Evolutionary conservation across 1,140 invertebrate species (phyloP).

Genomic region (Steinernema khuongi): DNA sequence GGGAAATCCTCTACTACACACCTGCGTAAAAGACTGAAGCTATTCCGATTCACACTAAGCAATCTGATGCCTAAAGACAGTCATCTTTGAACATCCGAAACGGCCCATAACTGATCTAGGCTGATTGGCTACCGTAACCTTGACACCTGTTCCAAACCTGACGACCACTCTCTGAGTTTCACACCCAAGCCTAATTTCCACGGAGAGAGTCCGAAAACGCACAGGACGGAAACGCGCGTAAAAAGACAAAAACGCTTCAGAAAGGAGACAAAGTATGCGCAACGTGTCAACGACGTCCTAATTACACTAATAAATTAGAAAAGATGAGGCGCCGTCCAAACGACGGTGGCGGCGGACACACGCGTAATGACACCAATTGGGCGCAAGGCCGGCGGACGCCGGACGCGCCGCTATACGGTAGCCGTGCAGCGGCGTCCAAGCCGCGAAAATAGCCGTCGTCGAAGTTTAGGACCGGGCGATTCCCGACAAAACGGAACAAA

Average conservation of each 20-base stretch:
- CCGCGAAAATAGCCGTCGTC: no score
- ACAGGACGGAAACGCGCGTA: background rate
- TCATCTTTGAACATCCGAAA: no score
- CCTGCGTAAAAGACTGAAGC: no score
- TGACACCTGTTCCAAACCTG: no score
- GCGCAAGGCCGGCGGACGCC: background rate
- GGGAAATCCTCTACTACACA: no score
- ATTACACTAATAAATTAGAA: slow-evolving; percentile 12
- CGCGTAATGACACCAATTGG: background rate
- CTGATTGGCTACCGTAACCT: no score
- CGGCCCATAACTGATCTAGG: no score
- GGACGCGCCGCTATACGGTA: background rate
- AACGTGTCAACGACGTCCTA: slow-evolving; percentile 6
- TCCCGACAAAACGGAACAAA: background rate
- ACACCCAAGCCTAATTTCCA: no score
- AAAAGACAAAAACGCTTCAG: background rate
- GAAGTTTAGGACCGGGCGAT: background rate
- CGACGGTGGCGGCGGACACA: background rate
- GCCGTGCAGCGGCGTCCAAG: no score
- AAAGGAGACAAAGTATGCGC: slow-evolving; percentile 1
- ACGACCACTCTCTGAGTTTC: no score
- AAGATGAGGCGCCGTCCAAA: background rate
- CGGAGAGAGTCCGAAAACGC: background rate
- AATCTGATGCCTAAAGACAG: no score
- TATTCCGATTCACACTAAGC: no score